Percentiles rank a stretch among this genome's conserved stretches.
These are phyloP conservation scores for Nibea coibor DNA, from an alignment of 2,113 vertebrate species.

Conservation along the genomic window DNA sequence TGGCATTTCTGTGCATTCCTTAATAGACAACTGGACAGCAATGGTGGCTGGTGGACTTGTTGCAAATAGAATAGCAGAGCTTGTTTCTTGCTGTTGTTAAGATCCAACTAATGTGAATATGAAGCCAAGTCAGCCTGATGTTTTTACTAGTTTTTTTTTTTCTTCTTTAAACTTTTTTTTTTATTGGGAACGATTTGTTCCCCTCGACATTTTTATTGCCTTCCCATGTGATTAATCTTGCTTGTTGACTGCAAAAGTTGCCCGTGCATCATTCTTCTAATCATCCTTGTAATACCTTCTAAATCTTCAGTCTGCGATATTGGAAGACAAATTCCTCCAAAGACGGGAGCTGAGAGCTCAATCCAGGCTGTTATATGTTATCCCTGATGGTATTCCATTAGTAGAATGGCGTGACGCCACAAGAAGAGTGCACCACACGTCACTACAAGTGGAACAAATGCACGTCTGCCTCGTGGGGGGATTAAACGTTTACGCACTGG, in stretches of 20 bases:
- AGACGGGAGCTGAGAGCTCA: conserved; percentile 16
- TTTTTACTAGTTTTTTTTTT: neutral
- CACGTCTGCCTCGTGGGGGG: conserved; percentile 1
- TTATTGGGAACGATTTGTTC: conserved; percentile 27
- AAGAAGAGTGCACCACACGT: conserved; percentile 22
- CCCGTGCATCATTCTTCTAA: neutral
- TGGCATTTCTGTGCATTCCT: neutral
- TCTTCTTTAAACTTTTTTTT: neutral
- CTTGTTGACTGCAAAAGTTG: conserved; percentile 9
- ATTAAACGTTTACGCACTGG: conserved; percentile 44
- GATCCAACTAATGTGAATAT: neutral
- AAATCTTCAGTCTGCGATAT: conserved; percentile 20
- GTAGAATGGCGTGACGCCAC: conserved; percentile 14
- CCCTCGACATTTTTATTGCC: conserved; percentile 11
- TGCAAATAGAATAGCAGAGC: neutral
- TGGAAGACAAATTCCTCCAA: conserved; percentile 25
- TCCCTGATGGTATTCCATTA: conserved; percentile 20
- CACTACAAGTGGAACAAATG: conserved; percentile 37
- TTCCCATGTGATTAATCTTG: conserved; percentile 13
- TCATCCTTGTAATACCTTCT: conserved; percentile 15
- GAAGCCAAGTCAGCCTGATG: neutral
- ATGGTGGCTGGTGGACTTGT: neutral
- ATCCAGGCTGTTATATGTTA: neutral
- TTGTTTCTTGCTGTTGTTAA: neutral
- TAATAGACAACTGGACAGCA: neutral